phyloP scores from a whole-genome alignment of 1,140 invertebrate genomes.

The Drosophila kepulauana region DNA sequence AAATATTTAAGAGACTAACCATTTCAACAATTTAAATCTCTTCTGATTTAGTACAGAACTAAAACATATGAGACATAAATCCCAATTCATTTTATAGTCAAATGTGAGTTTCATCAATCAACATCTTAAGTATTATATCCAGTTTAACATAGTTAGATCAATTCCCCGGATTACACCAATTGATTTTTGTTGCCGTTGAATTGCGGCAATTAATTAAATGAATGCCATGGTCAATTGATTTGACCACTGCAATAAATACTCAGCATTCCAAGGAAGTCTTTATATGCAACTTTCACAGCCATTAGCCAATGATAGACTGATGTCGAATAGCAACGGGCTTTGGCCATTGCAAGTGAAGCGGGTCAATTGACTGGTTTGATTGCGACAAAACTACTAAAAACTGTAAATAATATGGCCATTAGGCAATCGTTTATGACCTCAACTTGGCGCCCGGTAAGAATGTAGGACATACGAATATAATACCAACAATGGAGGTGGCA shows the following conservation, averaged over 20 bases:
- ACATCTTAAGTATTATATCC: background rate
- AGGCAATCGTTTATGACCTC: slow-evolving; percentile 25
- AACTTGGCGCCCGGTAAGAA: background rate
- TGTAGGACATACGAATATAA: slow-evolving; percentile 1
- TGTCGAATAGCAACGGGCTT: slow-evolving; percentile 7
- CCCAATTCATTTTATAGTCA: too few relatives aligned
- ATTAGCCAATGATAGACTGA: slow-evolving; percentile 28
- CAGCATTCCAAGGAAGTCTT: slow-evolving; percentile 53
- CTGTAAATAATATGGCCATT: slow-evolving; percentile 16
- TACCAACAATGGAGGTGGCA: slow-evolving; percentile 4
- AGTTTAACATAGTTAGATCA: background rate
- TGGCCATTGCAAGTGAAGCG: slow-evolving; percentile 4
- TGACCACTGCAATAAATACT: slow-evolving; percentile 7
- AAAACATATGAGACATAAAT: background rate
- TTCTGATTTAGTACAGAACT: background rate
- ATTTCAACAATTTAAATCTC: background rate
- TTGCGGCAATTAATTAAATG: slow-evolving; percentile 36
- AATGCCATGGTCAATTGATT: slow-evolving; percentile 50
- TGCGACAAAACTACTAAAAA: slow-evolving; percentile 18
- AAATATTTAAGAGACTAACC: too few relatives aligned
- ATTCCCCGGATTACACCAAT: slow-evolving; percentile 14
- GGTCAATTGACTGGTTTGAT: slow-evolving; percentile 24
- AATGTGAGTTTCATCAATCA: too few relatives aligned
- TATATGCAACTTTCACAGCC: slow-evolving; percentile 26
- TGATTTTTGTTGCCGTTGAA: slow-evolving; percentile 25